These are phyloP conservation scores for Stenopsyche tienmushanensis DNA, from an alignment of 1,140 invertebrate genomes.

Conservation along the genomic window DNA sequence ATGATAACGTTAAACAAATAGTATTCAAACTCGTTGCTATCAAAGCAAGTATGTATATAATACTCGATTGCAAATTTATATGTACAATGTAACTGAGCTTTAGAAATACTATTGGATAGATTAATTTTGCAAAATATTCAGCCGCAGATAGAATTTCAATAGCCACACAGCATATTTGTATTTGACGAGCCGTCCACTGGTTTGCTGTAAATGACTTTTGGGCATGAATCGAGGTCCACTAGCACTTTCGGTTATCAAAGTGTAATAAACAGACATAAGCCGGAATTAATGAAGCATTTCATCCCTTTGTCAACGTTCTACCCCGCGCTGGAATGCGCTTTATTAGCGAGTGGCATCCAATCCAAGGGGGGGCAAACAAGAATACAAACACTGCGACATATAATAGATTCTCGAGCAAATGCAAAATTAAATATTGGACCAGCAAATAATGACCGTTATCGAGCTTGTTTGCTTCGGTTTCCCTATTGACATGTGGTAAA, in stretches of 20 bases:
- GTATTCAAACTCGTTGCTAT: too few relatives aligned
- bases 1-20: too few relatives aligned
- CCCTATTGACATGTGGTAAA: neutral
- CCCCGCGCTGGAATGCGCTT: slow-evolving; percentile 39
- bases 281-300: slow-evolving; percentile 42
- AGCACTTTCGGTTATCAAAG: slow-evolving; percentile 25
- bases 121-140: neutral
- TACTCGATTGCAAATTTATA: too few relatives aligned
- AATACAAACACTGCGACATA: neutral
- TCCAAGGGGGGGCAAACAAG: neutral
- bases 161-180: neutral
- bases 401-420: slow-evolving; percentile 19
- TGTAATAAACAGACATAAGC: slow-evolving; percentile 42
- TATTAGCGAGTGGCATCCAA: slow-evolving; percentile 33
- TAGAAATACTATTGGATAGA: neutral
- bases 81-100: too few relatives aligned
- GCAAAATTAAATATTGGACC: slow-evolving; percentile 19
- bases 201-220: neutral
- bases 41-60: too few relatives aligned
- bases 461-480: too few relatives aligned
- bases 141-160: neutral
- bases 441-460: neutral
- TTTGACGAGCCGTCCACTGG: too few relatives aligned
- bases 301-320: slow-evolving; percentile 38
- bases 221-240: neutral